These are phyloP conservation scores for Micrasema minimum DNA, from an alignment of 1,140 invertebrate genomes.

Conservation along the genomic window DNA sequence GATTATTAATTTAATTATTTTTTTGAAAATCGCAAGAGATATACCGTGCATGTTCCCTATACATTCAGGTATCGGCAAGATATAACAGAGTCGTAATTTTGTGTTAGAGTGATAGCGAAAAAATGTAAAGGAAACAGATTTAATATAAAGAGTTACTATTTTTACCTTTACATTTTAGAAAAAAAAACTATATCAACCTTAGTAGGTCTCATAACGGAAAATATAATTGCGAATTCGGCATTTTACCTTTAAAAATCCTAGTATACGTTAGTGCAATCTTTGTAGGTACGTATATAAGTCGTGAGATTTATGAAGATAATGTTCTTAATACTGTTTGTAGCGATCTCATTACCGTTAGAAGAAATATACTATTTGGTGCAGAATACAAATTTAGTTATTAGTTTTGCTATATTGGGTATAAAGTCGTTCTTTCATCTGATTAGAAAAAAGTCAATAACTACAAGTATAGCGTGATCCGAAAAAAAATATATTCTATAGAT, in stretches of 20 bases:
- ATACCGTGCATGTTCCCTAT: too few species aligned
- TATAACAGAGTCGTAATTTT: too few species aligned
- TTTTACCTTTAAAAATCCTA: slow-evolving; percentile 15
- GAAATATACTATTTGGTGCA: neutral
- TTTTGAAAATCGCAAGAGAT: too few species aligned
- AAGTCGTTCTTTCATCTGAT: slow-evolving; percentile 24
- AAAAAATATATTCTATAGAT: slow-evolving; percentile 26
- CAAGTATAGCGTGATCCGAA: neutral
- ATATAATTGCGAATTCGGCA: slow-evolving; percentile 19
- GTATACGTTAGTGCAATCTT: slow-evolving; percentile 6
- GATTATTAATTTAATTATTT: too few species aligned
- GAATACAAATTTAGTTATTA: too few species aligned
- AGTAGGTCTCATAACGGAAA: neutral
- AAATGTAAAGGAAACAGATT: too few species aligned
- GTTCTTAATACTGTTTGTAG: neutral
- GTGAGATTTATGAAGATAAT: slow-evolving; percentile 20
- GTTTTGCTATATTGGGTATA: slow-evolving; percentile 29
- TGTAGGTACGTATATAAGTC: slow-evolving; percentile 20
- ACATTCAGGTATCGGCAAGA: too few species aligned
- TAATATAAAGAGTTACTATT: too few species aligned
- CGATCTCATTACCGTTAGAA: slow-evolving; percentile 26
- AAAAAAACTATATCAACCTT: too few species aligned
- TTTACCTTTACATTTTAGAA: too few species aligned
- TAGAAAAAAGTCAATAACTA: slow-evolving; percentile 46
- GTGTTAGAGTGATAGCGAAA: too few species aligned